phyloP scores from a whole-genome alignment of 2,113 vertebrate genomes.

The Peromyscus polionotus region DNA sequence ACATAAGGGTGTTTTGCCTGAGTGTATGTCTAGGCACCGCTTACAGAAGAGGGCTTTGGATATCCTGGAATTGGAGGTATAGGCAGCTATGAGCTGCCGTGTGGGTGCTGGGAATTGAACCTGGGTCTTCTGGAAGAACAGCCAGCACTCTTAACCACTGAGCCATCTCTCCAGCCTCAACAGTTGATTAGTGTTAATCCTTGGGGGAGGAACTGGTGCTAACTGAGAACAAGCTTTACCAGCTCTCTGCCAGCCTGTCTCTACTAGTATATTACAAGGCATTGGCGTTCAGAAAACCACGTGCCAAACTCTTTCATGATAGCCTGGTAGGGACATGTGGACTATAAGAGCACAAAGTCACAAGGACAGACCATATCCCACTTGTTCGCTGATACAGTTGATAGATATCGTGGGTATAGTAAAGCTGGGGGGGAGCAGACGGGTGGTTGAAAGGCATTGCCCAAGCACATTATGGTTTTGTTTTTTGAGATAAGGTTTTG shows the following conservation, averaged over 20 bases:
- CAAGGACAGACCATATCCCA: neutral
- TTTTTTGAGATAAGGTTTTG: neutral
- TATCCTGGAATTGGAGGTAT: neutral
- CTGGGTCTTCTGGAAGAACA: neutral
- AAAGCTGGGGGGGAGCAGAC: neutral
- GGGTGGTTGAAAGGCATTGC: neutral
- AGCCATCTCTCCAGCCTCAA: neutral
- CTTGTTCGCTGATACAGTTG: neutral
- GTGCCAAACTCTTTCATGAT: neutral
- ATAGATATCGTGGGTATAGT: neutral
- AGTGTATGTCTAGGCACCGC: neutral
- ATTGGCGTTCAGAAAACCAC: neutral
- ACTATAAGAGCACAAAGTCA: neutral
- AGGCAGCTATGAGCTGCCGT: neutral
- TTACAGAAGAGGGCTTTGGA: neutral
- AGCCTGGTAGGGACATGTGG: neutral
- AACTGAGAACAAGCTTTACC: constrained; percentile 9
- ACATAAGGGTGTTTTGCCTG: neutral
- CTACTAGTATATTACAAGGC: neutral
- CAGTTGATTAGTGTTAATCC: neutral
- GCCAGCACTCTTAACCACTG: neutral
- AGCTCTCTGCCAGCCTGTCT: neutral
- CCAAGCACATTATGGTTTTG: neutral
- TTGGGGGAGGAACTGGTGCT: constrained; percentile 28
- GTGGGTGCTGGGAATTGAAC: neutral